These are phyloP conservation scores for Artibeus jamaicensis DNA, from an alignment of 2,797 vertebrate genomes.

Conservation along the genomic window DNA sequence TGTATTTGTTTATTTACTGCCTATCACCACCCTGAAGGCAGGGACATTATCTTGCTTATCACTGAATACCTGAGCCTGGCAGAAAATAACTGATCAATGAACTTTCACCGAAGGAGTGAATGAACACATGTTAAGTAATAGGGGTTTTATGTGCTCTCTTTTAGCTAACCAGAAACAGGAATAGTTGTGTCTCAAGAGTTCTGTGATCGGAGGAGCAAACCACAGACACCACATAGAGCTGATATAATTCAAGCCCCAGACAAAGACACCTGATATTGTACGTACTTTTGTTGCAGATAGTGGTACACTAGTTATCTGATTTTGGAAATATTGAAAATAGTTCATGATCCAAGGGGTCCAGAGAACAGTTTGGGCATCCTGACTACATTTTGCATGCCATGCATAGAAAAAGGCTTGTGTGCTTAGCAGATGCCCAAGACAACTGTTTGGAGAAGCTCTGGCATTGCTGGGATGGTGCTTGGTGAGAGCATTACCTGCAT, in stretches of 20 bases:
- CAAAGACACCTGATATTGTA: not conserved
- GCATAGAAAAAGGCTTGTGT: not conserved
- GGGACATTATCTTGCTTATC: slow-evolving; percentile 10
- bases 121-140: slow-evolving; percentile 9
- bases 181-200: not conserved
- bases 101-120: slow-evolving; percentile 42
- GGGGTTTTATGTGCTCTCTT: slow-evolving; percentile 36
- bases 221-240: not conserved
- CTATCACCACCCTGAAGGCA: slow-evolving; percentile 21
- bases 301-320: not conserved
- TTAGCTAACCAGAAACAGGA: slow-evolving; percentile 47
- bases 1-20: not conserved
- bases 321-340: not conserved
- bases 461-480: not conserved
- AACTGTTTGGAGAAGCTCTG: not conserved
- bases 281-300: not conserved
- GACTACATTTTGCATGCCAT: not conserved
- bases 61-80: not conserved
- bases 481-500: not conserved
- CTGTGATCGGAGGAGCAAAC: slow-evolving; percentile 32
- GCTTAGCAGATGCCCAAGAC: not conserved
- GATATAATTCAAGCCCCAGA: not conserved
- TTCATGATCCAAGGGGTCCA: not conserved
- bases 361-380: not conserved
- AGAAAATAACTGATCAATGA: slow-evolving; percentile 28